Evolutionary conservation across 2,888 invertebrate genomes (phyloP).

Genomic region (Agrotis exclamationis): DNA sequence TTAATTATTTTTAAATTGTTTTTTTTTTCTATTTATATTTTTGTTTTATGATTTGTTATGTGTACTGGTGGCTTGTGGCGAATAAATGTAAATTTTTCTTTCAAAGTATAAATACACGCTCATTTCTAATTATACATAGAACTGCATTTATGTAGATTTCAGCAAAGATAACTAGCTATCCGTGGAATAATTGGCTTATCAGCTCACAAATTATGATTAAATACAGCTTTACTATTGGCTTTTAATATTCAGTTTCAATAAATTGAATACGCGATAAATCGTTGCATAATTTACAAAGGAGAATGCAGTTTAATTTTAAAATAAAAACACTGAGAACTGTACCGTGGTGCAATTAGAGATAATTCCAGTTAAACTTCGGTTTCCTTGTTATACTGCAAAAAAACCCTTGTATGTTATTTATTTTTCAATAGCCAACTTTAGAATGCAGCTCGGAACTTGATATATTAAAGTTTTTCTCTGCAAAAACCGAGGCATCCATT

Average conservation of each 20-base stretch:
- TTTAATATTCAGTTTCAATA: conserved; percentile 10
- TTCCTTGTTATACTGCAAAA: conserved; percentile 43
- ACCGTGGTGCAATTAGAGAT: conserved; percentile 39
- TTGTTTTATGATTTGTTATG: no score
- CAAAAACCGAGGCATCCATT: conserved; percentile 20
- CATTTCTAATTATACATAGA: background rate
- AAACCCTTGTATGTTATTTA: conserved; percentile 56
- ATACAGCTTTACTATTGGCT: conserved; percentile 7
- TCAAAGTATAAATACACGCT: background rate
- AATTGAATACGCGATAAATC: conserved; percentile 27
- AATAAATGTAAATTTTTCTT: no score
- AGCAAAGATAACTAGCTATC: conserved; percentile 3
- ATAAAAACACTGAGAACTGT: conserved; percentile 28
- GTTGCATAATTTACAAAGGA: conserved; percentile 18
- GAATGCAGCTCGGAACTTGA: conserved; percentile 56
- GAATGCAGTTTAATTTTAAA: conserved; percentile 1
- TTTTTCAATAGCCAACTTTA: conserved; percentile 50
- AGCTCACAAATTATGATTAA: conserved; percentile 10
- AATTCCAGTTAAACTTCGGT: conserved; percentile 2
- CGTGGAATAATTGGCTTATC: conserved; percentile 11
- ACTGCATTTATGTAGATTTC: background rate
- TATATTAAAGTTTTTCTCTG: conserved; percentile 58
- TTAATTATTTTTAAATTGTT: no score
- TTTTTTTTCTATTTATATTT: background rate
- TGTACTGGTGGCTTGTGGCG: no score